A percentile compares a stretch with the other conserved stretches of the same genome.
phyloP scores from a whole-genome alignment of 2,113 vertebrate species.

The Cryptomyrus ogoouensis region DNA sequence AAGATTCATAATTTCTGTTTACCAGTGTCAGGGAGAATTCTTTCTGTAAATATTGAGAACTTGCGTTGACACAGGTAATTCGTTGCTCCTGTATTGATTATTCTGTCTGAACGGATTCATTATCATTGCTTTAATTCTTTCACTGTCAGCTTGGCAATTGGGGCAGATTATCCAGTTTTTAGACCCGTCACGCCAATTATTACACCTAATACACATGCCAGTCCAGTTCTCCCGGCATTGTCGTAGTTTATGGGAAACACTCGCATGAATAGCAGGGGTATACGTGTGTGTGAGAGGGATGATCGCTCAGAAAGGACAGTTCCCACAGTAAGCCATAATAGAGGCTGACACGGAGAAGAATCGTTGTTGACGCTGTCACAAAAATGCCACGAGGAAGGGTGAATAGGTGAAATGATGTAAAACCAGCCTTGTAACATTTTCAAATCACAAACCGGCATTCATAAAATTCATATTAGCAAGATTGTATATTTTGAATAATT shows the following conservation, averaged over 20 bases:
- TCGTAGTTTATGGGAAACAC: constrained; percentile 5
- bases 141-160: neutral
- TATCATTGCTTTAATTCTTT: neutral
- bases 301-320: neutral
- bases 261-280: neutral
- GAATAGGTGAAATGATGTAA: neutral
- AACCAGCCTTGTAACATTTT: neutral
- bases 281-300: neutral
- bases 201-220: neutral
- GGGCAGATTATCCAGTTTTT: neutral
- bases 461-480: neutral
- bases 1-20: neutral
- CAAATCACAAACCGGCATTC: neutral
- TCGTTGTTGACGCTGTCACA: neutral
- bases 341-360: neutral
- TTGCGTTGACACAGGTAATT: neutral
- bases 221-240: neutral
- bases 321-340: neutral
- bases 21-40: neutral
- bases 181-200: neutral
- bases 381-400: neutral
- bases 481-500: neutral
- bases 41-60: neutral
- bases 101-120: neutral
- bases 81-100: neutral